Conservation (phyloP, 2,113 vertebrate genomes). For the Paramisgurnus dabryanus region DNA sequence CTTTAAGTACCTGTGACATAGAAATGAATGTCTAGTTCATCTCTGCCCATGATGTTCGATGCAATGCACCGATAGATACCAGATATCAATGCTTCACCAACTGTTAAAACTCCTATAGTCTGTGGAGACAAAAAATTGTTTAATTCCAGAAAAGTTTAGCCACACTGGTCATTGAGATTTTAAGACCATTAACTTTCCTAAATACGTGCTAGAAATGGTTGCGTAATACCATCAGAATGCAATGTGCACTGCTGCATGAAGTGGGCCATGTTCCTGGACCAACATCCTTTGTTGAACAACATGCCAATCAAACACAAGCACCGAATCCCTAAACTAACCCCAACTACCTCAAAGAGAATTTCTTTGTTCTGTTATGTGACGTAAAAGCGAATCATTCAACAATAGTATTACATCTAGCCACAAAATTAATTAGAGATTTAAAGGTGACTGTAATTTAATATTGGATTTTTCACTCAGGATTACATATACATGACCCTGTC, state of each 20-base stretch:
- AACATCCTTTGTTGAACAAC: slow-evolving; percentile 22
- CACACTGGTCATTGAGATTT: not conserved
- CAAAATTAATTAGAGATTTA: not conserved
- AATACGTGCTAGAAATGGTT: not conserved
- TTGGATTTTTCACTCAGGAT: too few species aligned
- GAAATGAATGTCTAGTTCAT: slow-evolving; percentile 83
- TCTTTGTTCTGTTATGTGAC: not conserved
- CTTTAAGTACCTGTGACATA: slow-evolving; percentile 88
- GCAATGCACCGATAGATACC: slow-evolving; percentile 90
- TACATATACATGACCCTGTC: too few species aligned
- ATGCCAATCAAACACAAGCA: slow-evolving; percentile 9
- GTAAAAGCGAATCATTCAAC: too few species aligned
- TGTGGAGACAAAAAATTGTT: slow-evolving; percentile 64
- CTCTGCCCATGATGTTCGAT: slow-evolving; percentile 84
- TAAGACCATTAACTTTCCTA: not conserved
- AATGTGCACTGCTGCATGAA: slow-evolving; percentile 6
- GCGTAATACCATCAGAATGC: not conserved
- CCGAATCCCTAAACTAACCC: not conserved
- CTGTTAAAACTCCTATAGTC: slow-evolving; percentile 86
- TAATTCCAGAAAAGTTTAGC: too few species aligned
- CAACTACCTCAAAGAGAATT: not conserved
- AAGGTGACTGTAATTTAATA: not conserved
- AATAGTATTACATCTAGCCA: too few species aligned
- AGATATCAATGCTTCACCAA: slow-evolving; percentile 83
- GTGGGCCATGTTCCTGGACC: not conserved